phyloP scores from a whole-genome alignment of 64 coral and sea anemone species.

The Montipora foliosa region DNA sequence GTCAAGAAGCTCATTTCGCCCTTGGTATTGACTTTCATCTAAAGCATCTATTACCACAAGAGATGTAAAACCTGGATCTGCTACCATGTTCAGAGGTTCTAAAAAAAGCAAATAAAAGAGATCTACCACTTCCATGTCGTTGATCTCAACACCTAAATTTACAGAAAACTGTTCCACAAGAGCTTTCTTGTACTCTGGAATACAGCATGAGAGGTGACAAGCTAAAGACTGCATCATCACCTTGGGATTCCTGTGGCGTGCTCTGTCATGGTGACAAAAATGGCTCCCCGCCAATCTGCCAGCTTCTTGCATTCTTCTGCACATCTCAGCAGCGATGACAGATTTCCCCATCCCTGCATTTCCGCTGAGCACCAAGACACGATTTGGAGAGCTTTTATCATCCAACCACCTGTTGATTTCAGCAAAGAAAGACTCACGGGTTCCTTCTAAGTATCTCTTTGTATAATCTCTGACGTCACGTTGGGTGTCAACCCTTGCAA shows the following conservation, averaged over 20 bases:
- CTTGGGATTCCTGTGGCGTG: slow-evolving; percentile 44
- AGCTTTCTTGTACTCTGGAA: slow-evolving; percentile 46
- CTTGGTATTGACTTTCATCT: too few relatives aligned
- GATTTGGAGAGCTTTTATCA: slow-evolving; percentile 1
- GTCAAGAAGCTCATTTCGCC: too few relatives aligned
- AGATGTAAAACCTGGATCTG: background rate
- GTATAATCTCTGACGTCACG: background rate
- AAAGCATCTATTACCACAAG: background rate
- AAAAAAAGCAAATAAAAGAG: slow-evolving; percentile 57
- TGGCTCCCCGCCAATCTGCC: slow-evolving; percentile 45
- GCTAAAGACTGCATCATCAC: slow-evolving; percentile 63
- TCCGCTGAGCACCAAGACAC: slow-evolving; percentile 41
- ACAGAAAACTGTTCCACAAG: slow-evolving; percentile 30
- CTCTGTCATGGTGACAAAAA: slow-evolving; percentile 49
- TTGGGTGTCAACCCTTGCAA: background rate
- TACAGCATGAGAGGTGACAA: slow-evolving; percentile 3
- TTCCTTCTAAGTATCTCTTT: background rate
- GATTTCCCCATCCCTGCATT: slow-evolving; percentile 61
- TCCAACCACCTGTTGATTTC: background rate
- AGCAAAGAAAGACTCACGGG: background rate
- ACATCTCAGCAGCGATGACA: slow-evolving; percentile 21
- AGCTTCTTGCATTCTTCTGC: slow-evolving; percentile 33
- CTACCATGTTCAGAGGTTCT: background rate
- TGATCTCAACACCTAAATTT: slow-evolving; percentile 27
- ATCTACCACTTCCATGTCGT: slow-evolving; percentile 49